These are phyloP conservation scores for Turritopsis dohrnii DNA, from an alignment of 30 jellyfish, hydroid and myxozoan genomes.

Conservation along the genomic window DNA sequence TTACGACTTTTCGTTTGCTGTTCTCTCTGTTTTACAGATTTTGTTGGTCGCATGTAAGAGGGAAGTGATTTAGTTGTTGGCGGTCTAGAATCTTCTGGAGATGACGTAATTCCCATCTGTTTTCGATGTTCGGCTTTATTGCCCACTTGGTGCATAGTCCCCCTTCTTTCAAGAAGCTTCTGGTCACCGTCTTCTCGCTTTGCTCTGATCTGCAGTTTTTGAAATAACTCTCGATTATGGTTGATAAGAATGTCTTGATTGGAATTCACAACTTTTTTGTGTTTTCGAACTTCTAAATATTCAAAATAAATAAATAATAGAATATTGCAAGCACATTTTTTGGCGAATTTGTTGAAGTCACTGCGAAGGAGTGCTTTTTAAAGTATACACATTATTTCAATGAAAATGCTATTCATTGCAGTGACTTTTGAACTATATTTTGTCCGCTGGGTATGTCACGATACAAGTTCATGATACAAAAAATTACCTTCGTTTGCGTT, in stretches of 20 bases:
- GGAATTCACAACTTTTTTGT: not conserved
- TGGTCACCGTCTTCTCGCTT: slow-evolving; percentile 5
- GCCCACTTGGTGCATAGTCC: not conserved
- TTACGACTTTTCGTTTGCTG: not conserved
- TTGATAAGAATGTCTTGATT: not conserved
- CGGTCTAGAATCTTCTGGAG: slow-evolving; percentile 4
- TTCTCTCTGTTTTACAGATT: not conserved
- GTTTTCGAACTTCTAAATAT: slow-evolving; percentile 14
- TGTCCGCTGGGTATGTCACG: not conserved
- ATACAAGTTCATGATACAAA: not conserved
- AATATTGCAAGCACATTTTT: too few relatives aligned
- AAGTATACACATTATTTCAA: too few relatives aligned
- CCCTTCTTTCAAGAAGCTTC: not conserved
- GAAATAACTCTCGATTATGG: slow-evolving; percentile 21
- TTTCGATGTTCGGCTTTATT: not conserved
- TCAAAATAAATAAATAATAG: too few relatives aligned
- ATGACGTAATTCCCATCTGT: not conserved
- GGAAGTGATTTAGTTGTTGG: slow-evolving; percentile 2
- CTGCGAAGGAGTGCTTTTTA: too few relatives aligned
- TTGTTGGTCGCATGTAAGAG: slow-evolving; percentile 23
- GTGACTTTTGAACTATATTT: not conserved
- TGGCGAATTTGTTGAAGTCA: too few relatives aligned
- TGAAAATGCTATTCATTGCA: too few relatives aligned
- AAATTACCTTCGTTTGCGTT: slow-evolving; percentile 14
- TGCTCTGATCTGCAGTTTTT: slow-evolving; percentile 11